These are phyloP conservation scores for Limnephilus marmoratus DNA, from an alignment of 2,888 invertebrate species.

Conservation along the genomic window DNA sequence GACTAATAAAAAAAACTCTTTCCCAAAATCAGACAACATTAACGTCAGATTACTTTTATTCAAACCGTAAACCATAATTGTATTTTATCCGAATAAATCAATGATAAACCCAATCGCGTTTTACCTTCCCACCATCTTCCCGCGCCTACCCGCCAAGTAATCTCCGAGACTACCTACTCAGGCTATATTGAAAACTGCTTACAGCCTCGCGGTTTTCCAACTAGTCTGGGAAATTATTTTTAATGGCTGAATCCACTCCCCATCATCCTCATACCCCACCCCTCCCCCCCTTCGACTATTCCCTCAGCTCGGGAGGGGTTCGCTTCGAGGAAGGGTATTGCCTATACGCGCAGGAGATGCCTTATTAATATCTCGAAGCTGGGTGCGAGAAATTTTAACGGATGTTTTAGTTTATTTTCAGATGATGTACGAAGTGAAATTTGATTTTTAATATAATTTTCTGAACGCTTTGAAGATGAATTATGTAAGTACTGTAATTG, in stretches of 20 bases:
- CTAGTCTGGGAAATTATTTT: slow-evolving; percentile 39
- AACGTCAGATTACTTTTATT: background rate
- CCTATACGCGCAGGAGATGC: slow-evolving; percentile 14
- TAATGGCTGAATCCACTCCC: slow-evolving; percentile 32
- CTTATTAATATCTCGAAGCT: background rate
- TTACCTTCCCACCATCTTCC: background rate
- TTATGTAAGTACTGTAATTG: background rate
- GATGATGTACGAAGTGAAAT: background rate
- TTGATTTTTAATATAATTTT: background rate
- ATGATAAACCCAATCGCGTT: background rate
- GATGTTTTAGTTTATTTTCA: background rate
- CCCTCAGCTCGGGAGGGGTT: background rate
- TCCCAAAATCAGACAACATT: background rate
- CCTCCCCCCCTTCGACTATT: background rate
- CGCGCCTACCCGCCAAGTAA: slow-evolving; percentile 8
- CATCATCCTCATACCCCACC: background rate
- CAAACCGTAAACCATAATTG: background rate
- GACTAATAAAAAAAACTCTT: background rate
- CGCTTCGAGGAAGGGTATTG: slow-evolving; percentile 31
- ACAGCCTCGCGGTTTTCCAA: slow-evolving; percentile 31
- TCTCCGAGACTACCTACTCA: slow-evolving; percentile 12
- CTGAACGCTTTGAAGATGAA: background rate
- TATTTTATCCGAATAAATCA: background rate
- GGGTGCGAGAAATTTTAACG: background rate
- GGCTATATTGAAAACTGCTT: slow-evolving; percentile 34